Conservation (phyloP, 2,113 vertebrate species). For the Chaetodon auriga region DNA sequence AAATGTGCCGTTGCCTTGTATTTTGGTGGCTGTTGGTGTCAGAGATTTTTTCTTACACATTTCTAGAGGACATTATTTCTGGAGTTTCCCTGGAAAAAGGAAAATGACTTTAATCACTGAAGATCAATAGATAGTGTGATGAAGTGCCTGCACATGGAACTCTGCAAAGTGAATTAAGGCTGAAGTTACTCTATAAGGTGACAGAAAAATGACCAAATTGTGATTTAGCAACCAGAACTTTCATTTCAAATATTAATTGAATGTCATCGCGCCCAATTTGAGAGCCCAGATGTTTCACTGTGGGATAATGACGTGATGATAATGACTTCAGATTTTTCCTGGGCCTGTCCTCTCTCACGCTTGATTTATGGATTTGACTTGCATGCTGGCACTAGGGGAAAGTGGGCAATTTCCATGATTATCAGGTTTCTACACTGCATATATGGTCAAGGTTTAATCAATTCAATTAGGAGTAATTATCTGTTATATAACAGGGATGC, state of each 20-base stretch:
- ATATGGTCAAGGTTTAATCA: conserved; percentile 4
- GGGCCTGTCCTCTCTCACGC: neutral
- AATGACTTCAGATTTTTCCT: conserved; percentile 38
- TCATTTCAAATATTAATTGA: conserved; percentile 37
- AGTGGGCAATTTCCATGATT: neutral
- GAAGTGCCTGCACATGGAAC: neutral
- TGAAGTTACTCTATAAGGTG: neutral
- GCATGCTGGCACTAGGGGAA: neutral
- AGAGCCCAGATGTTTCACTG: conserved; percentile 54
- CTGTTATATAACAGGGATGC: neutral
- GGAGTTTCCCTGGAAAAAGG: neutral
- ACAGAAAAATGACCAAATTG: neutral
- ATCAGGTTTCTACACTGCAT: neutral
- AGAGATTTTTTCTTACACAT: neutral
- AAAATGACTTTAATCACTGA: no score
- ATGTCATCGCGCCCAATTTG: conserved; percentile 25
- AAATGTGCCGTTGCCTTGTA: neutral
- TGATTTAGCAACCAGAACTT: conserved; percentile 4
- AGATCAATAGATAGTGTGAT: neutral
- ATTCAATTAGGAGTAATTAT: conserved; percentile 2
- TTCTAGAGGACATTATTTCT: neutral
- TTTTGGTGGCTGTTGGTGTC: no score
- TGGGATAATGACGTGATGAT: conserved; percentile 46
- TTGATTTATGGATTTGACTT: conserved; percentile 18
- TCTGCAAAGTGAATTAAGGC: neutral